Evolutionary conservation across 2,113 vertebrate genomes (phyloP), one percentile per base, ranked within the genome.

Genomic region (Phodopus roborovskii): DNA sequence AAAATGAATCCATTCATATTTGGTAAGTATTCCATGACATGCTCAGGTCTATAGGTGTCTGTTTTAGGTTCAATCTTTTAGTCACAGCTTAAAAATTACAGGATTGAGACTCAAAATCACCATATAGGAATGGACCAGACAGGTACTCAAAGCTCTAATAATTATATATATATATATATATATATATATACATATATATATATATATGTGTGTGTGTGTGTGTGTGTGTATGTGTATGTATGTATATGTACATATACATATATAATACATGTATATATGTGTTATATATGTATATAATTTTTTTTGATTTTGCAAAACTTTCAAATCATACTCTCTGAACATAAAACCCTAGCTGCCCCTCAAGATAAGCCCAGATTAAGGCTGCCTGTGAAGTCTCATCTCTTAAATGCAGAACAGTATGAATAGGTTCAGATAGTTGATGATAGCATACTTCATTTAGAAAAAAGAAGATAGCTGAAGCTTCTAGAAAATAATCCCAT

Each of bases 221-320:
- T n/a, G n/a, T n/a, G n/a, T n/a, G n/a, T n/a, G n/a, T n/a, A n/a
- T n/a, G n/a, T n/a, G n/a, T n/a, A n/a, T n/a, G n/a, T n/a, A n/a
- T n/a, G n/a, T n/a, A n/a, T n/a, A n/a, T n/a, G n/a, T n/a, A n/a
- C n/a, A n/a, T n/a, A n/a, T n/a, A n/a, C n/a, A 26, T 62, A 24
- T 62, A 24, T 68, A 68, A 17, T 36, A 68, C 33, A 68, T 68
- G 28, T n/a, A 50, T 50, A 50, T 9, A 50, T 50, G 50, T 50
- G 5, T 50, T 66, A 71, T 71, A 9, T 71, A 20, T 20, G 12
- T 53, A 53, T n/a, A 71, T 36, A 68, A 68, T 36, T n/a, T 78
- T 78, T 36, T 88, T 82, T 94, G 62, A 88, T 93, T 96, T 94
- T 85, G n/a, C 5, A 17, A 83, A 92, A 95, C 53, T 92, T 94